Conservation (phyloP, 2,113 vertebrate species). For the Megatriorchis doriae region DNA sequence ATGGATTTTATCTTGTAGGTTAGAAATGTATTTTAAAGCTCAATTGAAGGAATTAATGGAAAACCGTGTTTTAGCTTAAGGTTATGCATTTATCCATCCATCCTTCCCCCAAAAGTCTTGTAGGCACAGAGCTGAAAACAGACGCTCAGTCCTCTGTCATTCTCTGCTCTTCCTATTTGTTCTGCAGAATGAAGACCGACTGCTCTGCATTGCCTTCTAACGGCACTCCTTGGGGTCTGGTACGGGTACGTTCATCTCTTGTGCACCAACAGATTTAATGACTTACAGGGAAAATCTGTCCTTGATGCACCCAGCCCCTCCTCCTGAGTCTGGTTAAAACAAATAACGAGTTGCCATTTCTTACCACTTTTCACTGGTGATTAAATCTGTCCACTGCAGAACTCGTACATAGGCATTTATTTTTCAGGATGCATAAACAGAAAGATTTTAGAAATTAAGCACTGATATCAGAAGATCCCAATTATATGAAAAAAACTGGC, state of each 20-base stretch:
- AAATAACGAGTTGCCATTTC: not conserved
- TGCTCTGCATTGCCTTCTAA: not conserved
- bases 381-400: not conserved
- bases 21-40: not conserved
- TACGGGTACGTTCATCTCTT: accelerated
- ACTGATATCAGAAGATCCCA: not conserved
- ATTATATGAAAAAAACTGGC: not conserved
- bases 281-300: not conserved
- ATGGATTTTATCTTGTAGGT: not conserved
- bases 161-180: not conserved
- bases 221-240: not conserved
- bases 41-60: not conserved
- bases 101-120: not conserved
- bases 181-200: not conserved
- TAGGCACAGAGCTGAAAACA: not conserved
- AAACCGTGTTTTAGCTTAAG: not conserved
- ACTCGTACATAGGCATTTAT: not conserved
- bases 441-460: not conserved
- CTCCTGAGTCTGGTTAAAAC: not conserved
- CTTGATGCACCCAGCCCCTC: not conserved
- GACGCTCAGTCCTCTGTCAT: not conserved
- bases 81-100: not conserved
- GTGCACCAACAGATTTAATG: not conserved
- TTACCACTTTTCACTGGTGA: not conserved
- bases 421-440: not conserved